phyloP scores from a whole-genome alignment of 64 coral and sea anemone genomes.

The Acropora tenuis region DNA sequence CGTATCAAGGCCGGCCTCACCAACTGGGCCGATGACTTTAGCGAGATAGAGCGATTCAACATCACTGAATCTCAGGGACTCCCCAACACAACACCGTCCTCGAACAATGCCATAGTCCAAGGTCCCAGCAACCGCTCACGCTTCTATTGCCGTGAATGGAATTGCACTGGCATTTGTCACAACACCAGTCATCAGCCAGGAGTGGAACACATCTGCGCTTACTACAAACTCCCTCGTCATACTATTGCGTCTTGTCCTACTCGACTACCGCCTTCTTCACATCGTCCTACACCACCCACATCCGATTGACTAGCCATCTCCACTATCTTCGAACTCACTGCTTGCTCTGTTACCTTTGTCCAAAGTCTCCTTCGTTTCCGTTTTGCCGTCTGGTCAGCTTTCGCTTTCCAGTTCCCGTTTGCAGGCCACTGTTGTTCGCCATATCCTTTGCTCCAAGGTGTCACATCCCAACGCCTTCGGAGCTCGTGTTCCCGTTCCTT shows the following conservation, averaged over 20 bases:
- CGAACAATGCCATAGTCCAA: background rate
- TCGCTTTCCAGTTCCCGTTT: background rate
- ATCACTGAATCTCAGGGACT: constrained; percentile 33
- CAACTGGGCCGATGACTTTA: no score
- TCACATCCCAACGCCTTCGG: background rate
- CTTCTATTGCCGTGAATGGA: constrained; percentile 38
- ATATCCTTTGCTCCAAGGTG: background rate
- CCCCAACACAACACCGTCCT: background rate
- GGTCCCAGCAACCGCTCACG: background rate
- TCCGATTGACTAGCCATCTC: background rate
- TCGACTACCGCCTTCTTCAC: background rate
- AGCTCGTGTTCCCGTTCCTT: background rate
- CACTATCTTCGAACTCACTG: background rate
- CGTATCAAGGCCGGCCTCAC: no score
- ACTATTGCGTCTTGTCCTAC: constrained; percentile 2
- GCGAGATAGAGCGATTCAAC: constrained; percentile 40
- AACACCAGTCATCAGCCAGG: background rate
- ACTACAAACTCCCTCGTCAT: background rate
- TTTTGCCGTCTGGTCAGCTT: background rate
- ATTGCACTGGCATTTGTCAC: background rate
- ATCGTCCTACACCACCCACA: background rate
- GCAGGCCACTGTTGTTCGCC: constrained; percentile 9
- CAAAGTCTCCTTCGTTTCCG: background rate
- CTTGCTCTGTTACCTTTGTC: background rate
- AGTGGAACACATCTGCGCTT: background rate